phyloP scores from a whole-genome alignment of 2,797 vertebrate genomes.

The Dromococcyx pavoninus region DNA sequence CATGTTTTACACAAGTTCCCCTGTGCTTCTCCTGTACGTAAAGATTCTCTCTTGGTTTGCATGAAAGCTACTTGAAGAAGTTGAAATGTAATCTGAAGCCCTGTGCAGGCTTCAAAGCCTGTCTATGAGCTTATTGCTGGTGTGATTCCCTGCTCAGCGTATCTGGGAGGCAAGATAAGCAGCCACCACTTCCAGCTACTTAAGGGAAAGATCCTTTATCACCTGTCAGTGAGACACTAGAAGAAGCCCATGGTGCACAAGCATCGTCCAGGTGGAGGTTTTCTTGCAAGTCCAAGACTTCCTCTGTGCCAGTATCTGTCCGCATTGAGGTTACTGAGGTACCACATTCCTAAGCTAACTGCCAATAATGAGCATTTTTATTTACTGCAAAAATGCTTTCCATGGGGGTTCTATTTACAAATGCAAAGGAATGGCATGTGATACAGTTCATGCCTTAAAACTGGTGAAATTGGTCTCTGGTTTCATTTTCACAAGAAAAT shows the following conservation, averaged over 20 bases:
- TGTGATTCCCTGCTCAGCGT: background rate
- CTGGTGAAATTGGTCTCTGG: background rate
- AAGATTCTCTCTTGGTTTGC: background rate
- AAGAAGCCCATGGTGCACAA: background rate
- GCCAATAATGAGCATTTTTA: background rate
- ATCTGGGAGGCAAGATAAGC: background rate
- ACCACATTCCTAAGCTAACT: background rate
- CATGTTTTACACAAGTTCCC: background rate
- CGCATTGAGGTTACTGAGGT: background rate
- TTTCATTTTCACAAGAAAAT: background rate
- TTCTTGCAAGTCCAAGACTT: background rate
- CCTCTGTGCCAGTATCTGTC: background rate
- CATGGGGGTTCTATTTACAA: background rate
- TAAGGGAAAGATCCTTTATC: background rate
- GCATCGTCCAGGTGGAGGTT: background rate
- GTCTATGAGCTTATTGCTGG: background rate
- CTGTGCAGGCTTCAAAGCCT: background rate
- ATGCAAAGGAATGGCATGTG: background rate
- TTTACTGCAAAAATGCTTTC: background rate
- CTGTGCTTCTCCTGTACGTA: background rate
- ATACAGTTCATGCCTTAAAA: background rate
- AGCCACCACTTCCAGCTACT: background rate
- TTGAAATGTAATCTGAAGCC: background rate
- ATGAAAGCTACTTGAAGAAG: background rate
- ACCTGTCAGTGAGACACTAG: background rate